Percentiles rank a stretch among this genome's conserved stretches.
phyloP scores from a whole-genome alignment of 53 echinoderm and acorn worm genomes.

The Echinarachnius parma region DNA sequence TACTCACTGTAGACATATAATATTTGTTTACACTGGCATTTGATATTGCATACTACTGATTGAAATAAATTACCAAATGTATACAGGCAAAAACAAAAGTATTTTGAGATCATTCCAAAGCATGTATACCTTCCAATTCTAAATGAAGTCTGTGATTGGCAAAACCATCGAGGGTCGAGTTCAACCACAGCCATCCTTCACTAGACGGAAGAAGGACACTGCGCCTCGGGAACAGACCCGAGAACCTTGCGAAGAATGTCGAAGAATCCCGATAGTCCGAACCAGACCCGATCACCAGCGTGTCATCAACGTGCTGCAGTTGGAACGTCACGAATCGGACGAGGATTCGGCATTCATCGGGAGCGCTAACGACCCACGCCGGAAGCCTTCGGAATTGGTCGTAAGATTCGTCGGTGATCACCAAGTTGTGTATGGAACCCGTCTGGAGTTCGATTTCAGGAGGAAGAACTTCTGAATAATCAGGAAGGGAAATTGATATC shows the following conservation, averaged over 20 bases:
- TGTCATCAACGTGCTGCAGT: constrained; percentile 6
- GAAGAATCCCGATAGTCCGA: constrained; percentile 15
- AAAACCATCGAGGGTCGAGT: not conserved
- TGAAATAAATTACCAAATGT: no score
- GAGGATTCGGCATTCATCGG: constrained; percentile 16
- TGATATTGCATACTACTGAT: no score
- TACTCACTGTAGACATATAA: no score
- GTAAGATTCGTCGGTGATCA: not conserved
- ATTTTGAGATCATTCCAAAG: no score
- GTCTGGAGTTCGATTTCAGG: not conserved
- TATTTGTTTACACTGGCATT: no score
- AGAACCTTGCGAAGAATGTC: constrained; percentile 1
- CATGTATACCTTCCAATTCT: constrained; percentile 1
- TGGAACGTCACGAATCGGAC: constrained; percentile 17
- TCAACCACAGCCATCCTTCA: constrained; percentile 3
- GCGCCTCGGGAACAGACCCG: constrained; percentile 18
- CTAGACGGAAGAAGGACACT: constrained; percentile 5
- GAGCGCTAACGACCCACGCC: constrained; percentile 15
- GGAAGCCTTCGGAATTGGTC: not conserved
- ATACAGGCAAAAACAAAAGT: no score
- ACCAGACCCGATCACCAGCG: constrained; percentile 6
- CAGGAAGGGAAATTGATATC: no score
- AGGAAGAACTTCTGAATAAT: not conserved
- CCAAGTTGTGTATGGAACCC: not conserved
- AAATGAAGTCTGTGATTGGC: not conserved